Percentiles rank a stretch among this genome's conserved stretches.
Evolutionary conservation across 2,888 invertebrate species (phyloP).

Genomic region (Tenthredo amoena): DNA sequence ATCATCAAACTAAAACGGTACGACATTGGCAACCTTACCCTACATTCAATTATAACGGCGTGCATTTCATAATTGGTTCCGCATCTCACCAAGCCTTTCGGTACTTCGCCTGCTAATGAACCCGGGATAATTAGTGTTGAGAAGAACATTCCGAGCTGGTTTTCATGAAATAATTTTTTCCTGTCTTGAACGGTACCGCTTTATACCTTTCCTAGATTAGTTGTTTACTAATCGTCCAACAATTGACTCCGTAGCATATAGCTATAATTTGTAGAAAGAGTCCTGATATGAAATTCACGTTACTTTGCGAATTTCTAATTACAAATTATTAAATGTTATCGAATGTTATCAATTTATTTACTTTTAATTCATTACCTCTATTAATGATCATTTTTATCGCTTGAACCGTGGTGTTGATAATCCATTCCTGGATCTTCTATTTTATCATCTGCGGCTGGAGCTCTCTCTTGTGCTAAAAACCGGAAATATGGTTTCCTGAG

Average conservation of each 20-base stretch:
- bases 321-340: not conserved
- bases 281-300: no score
- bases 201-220: not conserved
- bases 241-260: no score
- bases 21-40: no score
- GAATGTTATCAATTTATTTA: not conserved
- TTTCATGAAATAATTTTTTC: not conserved
- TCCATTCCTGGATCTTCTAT: not conserved
- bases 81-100: not conserved
- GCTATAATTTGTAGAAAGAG: no score
- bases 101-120: constrained; percentile 11
- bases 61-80: constrained; percentile 43
- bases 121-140: constrained; percentile 26
- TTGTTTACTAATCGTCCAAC: no score
- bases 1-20: no score
- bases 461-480: not conserved
- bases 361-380: not conserved
- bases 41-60: constrained; percentile 19
- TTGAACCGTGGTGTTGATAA: not conserved
- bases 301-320: no score
- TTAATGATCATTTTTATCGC: not conserved
- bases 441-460: not conserved
- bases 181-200: not conserved
- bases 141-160: not conserved
- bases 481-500: constrained; percentile 1